Evolutionary conservation across 2,888 invertebrate genomes (phyloP).

Genomic region (Pteria penguin): DNA sequence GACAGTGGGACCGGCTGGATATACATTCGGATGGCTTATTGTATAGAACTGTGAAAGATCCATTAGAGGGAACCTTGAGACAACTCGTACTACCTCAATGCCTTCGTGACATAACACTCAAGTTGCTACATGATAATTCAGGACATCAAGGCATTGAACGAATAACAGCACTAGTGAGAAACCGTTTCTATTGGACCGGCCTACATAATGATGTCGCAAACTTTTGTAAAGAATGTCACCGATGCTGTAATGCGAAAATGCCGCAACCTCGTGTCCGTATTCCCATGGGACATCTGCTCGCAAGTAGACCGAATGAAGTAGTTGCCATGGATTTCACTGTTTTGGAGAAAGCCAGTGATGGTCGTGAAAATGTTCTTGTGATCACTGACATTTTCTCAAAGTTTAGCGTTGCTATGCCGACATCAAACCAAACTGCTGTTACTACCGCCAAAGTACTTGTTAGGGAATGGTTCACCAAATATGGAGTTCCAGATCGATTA

Average conservation of each 20-base stretch:
- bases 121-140: conserved; percentile 15
- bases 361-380: conserved; percentile 54
- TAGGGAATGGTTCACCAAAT: conserved; percentile 49
- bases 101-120: conserved; percentile 1
- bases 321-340: conserved; percentile 55
- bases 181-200: conserved; percentile 55
- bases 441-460: conserved; percentile 51
- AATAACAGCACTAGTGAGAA: conserved; percentile 34
- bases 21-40: background rate
- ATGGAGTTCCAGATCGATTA: conserved; percentile 50
- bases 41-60: conserved; percentile 1
- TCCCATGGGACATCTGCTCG: no score
- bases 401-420: conserved; percentile 51
- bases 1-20: no score
- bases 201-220: conserved; percentile 42
- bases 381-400: conserved; percentile 58
- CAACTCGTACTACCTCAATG: conserved; percentile 23
- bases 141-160: conserved; percentile 39
- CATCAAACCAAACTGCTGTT: conserved; percentile 48
- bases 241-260: conserved; percentile 47
- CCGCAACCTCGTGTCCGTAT: conserved; percentile 14
- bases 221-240: conserved; percentile 44
- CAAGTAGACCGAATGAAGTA: conserved; percentile 48
- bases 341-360: conserved; percentile 44
- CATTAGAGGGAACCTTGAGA: conserved; percentile 10